phyloP scores from a whole-genome alignment of 2,797 vertebrate genomes.

The Mastacembelus armatus region DNA sequence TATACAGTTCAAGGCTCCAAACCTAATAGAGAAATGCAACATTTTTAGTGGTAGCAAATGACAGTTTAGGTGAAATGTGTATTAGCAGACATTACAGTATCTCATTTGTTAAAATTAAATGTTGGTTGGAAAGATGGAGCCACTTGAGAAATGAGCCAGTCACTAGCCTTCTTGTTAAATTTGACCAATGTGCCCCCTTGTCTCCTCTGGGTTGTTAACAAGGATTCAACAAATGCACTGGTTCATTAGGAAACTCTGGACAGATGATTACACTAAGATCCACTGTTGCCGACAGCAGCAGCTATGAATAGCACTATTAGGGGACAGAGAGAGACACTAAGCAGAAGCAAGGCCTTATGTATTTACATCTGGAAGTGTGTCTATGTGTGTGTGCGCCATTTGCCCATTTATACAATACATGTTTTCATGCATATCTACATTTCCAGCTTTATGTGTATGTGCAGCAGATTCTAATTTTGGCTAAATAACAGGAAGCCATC shows the following conservation, averaged over 20 bases:
- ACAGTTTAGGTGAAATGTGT: background rate
- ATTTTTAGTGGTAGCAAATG: slow-evolving; percentile 17
- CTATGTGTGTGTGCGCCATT: slow-evolving; percentile 14
- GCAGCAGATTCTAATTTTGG: slow-evolving; percentile 31
- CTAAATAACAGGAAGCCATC: slow-evolving; percentile 35
- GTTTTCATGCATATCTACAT: slow-evolving; percentile 16
- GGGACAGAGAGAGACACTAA: slow-evolving; percentile 49
- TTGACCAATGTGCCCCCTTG: slow-evolving; percentile 34
- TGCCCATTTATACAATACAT: slow-evolving; percentile 9
- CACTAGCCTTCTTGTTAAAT: slow-evolving; percentile 30
- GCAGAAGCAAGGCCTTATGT: slow-evolving; percentile 39
- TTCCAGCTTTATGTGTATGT: background rate
- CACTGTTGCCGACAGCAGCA: slow-evolving; percentile 57
- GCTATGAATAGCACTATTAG: slow-evolving; percentile 68
- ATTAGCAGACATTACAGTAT: slow-evolving; percentile 14
- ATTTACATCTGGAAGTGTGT: slow-evolving; percentile 16
- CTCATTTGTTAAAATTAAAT: slow-evolving; percentile 16
- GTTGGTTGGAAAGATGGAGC: background rate
- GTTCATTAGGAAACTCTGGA: slow-evolving; percentile 49
- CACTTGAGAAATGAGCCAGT: slow-evolving; percentile 1
- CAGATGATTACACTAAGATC: slow-evolving; percentile 67
- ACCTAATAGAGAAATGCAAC: background rate
- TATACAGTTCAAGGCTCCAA: too few species aligned
- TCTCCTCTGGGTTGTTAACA: slow-evolving; percentile 42
- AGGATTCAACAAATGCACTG: slow-evolving; percentile 53